Evolutionary conservation across 2,113 vertebrate species (phyloP).

Genomic region (Xerus inauris): DNA sequence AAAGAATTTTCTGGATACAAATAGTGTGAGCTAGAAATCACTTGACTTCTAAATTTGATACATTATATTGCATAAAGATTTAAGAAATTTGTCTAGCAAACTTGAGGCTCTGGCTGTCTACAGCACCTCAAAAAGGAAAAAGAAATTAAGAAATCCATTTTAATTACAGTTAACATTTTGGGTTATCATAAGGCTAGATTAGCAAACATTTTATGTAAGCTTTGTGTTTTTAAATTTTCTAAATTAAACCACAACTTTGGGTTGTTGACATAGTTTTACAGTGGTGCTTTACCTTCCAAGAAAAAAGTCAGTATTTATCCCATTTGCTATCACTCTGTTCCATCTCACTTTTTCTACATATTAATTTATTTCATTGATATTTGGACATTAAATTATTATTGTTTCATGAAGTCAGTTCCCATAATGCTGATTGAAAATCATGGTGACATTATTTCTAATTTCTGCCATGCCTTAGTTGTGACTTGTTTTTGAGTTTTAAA

Average conservation of each 20-base stretch:
- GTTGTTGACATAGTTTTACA: conserved; percentile 2
- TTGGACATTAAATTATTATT: not conserved
- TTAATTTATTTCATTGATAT: conserved; percentile 40
- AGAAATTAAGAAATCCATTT: conserved; percentile 58
- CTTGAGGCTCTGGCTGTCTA: not conserved
- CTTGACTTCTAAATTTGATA: conserved; percentile 70
- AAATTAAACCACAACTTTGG: conserved; percentile 55
- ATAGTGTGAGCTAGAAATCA: conserved; percentile 64
- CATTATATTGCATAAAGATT: conserved; percentile 41
- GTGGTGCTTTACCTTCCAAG: not conserved
- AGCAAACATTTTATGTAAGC: conserved; percentile 64
- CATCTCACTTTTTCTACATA: not conserved
- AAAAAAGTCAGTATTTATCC: not conserved
- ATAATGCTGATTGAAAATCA: not conserved
- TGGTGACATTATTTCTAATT: conserved; percentile 47
- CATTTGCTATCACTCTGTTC: not conserved
- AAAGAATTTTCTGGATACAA: conserved; percentile 66
- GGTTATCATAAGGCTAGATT: conserved; percentile 48
- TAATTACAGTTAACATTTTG: conserved; percentile 51
- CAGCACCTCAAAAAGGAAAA: not conserved
- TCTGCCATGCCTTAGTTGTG: conserved; percentile 55
- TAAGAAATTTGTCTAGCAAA: conserved; percentile 42
- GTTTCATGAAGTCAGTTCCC: conserved; percentile 26
- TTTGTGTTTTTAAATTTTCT: conserved; percentile 65
- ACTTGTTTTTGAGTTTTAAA: conserved; percentile 65